A percentile compares a stretch with the other conserved stretches of the same genome.
These are phyloP conservation scores for Scortum barcoo DNA, from an alignment of 2,113 vertebrate species.

Conservation along the genomic window DNA sequence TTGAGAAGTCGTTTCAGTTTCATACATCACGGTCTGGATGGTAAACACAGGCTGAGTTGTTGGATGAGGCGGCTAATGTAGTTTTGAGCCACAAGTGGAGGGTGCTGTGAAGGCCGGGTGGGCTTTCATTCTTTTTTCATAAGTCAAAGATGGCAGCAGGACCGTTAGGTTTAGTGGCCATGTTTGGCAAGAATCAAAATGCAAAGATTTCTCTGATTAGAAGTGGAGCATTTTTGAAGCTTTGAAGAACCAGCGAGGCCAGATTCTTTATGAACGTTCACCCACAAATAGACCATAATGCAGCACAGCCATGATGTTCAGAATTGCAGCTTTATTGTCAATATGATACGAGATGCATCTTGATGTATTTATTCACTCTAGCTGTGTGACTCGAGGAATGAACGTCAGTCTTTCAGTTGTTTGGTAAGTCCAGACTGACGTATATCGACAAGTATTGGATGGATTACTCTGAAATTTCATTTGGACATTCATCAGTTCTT, in stretches of 20 bases:
- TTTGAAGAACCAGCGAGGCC: background rate
- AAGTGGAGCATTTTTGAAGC: background rate
- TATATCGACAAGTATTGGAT: background rate
- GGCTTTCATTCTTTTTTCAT: conserved; percentile 27
- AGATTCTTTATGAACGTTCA: background rate
- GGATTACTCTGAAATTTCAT: background rate
- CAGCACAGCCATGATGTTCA: background rate
- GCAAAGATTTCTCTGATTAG: background rate
- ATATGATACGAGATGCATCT: background rate
- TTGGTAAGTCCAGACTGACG: background rate
- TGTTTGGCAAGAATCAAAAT: background rate
- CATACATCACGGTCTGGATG: conserved; percentile 72
- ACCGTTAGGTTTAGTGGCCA: background rate
- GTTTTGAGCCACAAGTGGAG: conserved; percentile 35
- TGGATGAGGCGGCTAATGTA: conserved; percentile 38
- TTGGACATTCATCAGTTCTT: background rate
- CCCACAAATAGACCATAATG: background rate
- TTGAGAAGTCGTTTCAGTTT: conserved; percentile 58
- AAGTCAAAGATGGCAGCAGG: background rate
- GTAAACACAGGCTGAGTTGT: conserved; percentile 56
- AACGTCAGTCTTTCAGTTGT: background rate
- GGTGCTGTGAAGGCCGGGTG: conserved; percentile 8
- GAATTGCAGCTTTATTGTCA: background rate
- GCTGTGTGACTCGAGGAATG: rapidly evolving
- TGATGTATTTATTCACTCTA: background rate